Percentiles rank a stretch among this genome's conserved stretches.
Conservation (phyloP, 1,140 invertebrate species). For the Drosophila ambigua region DNA sequence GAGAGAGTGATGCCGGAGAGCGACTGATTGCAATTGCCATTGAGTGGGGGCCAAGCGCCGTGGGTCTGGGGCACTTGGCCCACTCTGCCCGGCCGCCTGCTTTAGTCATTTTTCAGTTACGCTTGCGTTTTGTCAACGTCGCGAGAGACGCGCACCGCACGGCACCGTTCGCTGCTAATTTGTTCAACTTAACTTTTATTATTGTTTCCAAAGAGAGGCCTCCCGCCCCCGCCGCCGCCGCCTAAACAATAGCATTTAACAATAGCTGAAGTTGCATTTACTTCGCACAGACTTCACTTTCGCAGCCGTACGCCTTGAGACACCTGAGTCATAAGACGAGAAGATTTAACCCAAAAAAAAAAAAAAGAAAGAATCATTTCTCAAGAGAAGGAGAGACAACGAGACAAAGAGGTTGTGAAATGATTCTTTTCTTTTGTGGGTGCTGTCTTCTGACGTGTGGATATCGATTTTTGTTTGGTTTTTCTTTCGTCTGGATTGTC, state of each 20-base stretch:
- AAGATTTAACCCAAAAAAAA: slow-evolving; percentile 3
- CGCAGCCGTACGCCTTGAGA: slow-evolving; percentile 32
- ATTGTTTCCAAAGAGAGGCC: slow-evolving; percentile 36
- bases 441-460: slow-evolving; percentile 19
- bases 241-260: slow-evolving; percentile 9
- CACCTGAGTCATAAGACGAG: slow-evolving; percentile 36
- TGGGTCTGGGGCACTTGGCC: slow-evolving; percentile 59
- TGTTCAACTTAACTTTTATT: slow-evolving; percentile 1
- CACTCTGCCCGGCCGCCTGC: slow-evolving; percentile 54
- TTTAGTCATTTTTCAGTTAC: slow-evolving; percentile 82
- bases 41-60: slow-evolving; percentile 33
- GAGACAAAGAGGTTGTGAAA: slow-evolving; percentile 42
- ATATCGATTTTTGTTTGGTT: slow-evolving; percentile 59
- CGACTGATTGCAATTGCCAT: slow-evolving; percentile 49
- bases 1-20: slow-evolving; percentile 15
- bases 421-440: slow-evolving; percentile 28
- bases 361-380: slow-evolving; percentile 30
- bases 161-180: slow-evolving; percentile 9
- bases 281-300: slow-evolving; percentile 21
- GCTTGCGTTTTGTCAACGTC: slow-evolving; percentile 80
- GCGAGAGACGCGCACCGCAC: slow-evolving; percentile 61
- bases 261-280: slow-evolving; percentile 20
- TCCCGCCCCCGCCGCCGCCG: background rate
- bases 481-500: slow-evolving; percentile 7
- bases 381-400: background rate